phyloP scores from a whole-genome alignment of 2,888 invertebrate genomes.

The Drosophila melanosoma region DNA sequence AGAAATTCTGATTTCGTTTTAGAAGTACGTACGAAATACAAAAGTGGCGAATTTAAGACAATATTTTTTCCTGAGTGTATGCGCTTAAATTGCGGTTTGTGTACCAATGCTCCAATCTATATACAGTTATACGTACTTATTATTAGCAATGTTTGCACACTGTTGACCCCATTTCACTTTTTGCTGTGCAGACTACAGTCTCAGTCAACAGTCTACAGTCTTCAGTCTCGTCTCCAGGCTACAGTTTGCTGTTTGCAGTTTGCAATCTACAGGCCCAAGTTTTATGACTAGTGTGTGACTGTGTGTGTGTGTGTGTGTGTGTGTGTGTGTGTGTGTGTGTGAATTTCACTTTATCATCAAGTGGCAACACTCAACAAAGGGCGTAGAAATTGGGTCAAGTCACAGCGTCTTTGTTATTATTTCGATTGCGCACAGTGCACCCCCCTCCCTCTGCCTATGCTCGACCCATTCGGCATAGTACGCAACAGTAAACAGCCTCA shows the following conservation, averaged over 20 bases:
- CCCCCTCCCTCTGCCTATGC: not conserved
- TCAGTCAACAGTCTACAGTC: slow-evolving; percentile 18
- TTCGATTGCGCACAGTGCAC: slow-evolving; percentile 35
- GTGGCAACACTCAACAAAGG: slow-evolving; percentile 70
- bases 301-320: slow-evolving; percentile 6
- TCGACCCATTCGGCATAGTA: not conserved
- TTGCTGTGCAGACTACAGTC: not conserved
- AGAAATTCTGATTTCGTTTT: no score
- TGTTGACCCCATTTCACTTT: slow-evolving; percentile 26
- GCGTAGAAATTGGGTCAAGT: slow-evolving; percentile 83
- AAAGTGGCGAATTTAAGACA: no score
- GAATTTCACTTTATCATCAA: slow-evolving; percentile 69
- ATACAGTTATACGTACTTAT: not conserved
- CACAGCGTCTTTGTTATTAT: slow-evolving; percentile 58
- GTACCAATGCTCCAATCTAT: not conserved
- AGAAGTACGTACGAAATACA: not conserved
- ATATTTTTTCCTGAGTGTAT: not conserved
- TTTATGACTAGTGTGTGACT: slow-evolving; percentile 27
- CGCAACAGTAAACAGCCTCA: not conserved
- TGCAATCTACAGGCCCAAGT: slow-evolving; percentile 44
- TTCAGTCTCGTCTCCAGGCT: slow-evolving; percentile 9
- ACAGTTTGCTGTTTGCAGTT: not conserved
- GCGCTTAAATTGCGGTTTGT: not conserved
- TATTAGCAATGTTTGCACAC: slow-evolving; percentile 8
- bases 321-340: slow-evolving; percentile 7